phyloP scores from a whole-genome alignment of 2,888 invertebrate genomes.

The Hypena proboscidalis region DNA sequence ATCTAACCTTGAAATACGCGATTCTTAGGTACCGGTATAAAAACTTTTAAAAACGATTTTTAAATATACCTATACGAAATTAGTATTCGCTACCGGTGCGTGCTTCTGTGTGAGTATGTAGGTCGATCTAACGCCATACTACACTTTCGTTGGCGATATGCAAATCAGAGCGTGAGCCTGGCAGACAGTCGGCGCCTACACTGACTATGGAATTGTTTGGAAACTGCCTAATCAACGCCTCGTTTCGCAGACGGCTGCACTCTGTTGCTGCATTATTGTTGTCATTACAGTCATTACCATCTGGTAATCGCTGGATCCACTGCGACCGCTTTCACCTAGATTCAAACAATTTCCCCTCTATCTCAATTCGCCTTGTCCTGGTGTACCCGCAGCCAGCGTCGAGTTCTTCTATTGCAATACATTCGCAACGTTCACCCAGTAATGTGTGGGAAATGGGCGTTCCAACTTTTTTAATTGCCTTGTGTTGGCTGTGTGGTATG shows the following conservation, averaged over 20 bases:
- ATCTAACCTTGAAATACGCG: constrained; percentile 43
- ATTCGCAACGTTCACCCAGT: constrained; percentile 62
- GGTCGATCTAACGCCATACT: constrained; percentile 64
- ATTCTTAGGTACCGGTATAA: constrained; percentile 30
- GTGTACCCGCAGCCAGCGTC: constrained; percentile 45
- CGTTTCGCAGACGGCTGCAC: constrained; percentile 54
- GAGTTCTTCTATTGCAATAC: constrained; percentile 48
- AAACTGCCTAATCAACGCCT: constrained; percentile 48
- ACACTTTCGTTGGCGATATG: constrained; percentile 79
- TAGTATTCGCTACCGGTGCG: constrained; percentile 26
- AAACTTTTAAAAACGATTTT: constrained; percentile 5
- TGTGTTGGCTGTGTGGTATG: constrained; percentile 62
- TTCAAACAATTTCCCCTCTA: constrained; percentile 59
- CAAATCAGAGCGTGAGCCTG: constrained; percentile 76
- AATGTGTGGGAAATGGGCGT: constrained; percentile 77
- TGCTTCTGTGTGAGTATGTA: constrained; percentile 47
- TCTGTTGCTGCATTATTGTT: constrained; percentile 55
- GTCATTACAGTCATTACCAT: constrained; percentile 63
- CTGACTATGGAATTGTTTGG: constrained; percentile 56
- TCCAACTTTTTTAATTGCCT: constrained; percentile 73
- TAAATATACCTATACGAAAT: constrained; percentile 22
- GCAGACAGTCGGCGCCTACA: constrained; percentile 53
- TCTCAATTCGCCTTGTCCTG: constrained; percentile 52
- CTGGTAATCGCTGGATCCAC: constrained; percentile 58
- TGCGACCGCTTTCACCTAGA: constrained; percentile 67